Base-by-base conservation (phyloP, 2,888 invertebrate species). In the Amorpha juglandis region DNA sequence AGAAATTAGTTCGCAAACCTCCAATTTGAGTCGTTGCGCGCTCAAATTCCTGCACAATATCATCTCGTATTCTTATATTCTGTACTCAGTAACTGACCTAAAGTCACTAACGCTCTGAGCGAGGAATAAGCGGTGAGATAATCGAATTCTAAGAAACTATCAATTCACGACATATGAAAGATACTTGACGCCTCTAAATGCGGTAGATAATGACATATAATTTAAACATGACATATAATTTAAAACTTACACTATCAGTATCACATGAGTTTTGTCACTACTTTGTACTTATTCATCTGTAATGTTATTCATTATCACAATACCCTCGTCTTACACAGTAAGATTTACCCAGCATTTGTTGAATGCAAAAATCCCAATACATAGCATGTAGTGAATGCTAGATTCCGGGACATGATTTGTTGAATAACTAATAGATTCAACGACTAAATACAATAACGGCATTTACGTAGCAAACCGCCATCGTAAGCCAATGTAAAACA, bases 401-500 rank as follows among this genome's bases (percentile, higher is more conserved):
- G 12, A 42, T 42, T 19, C 58, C 42, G 38, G 42, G 58, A 42
- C 19, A 8, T 1, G 38, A 1, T 16, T 9, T 1, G 6, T 38
- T 8, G 16, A 38, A 7, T n/a, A 27, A 3, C 27, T 53, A 53
- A n/a, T 45, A 45, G 45, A 11, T 9, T 14, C 4, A 16, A 55
- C 0, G 9, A 19, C 9, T 16, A 55, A 16, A 38, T 21, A 7
- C 1, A n/a, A 51, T 7, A 45, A 27, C 16, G 9, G 9, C 12
- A 21, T 14, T 91, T 86, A 94, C 72, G 92, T 94, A 8, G 91
- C 83, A 68, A 94, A 93, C 67, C 95, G 89, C 87, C 92, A 93
- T 72, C 91, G 92, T 14, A 95, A 84, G 48, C 95, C 95, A 12
- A 95, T 77, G 78, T 93, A 95, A 76, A 94, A 94, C 6, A 95